These are phyloP conservation scores for Enteromius afrohamiltoni DNA, from an alignment of 2,797 vertebrate species.

Conservation along the genomic window DNA sequence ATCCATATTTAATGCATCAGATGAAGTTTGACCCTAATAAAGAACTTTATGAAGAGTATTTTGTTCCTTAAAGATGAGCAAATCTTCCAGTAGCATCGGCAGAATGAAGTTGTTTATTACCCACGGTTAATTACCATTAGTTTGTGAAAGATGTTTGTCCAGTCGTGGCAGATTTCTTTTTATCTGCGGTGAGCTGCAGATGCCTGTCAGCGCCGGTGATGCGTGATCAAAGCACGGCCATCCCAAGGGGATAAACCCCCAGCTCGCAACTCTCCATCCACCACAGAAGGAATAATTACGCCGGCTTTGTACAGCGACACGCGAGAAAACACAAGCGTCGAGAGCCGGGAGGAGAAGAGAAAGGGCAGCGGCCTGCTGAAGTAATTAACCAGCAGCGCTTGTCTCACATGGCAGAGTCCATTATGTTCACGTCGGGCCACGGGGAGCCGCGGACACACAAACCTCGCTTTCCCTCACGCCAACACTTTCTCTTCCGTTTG, in stretches of 20 bases:
- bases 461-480: slow-evolving; percentile 10
- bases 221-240: slow-evolving; percentile 73
- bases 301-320: slow-evolving; percentile 43
- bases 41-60: background rate
- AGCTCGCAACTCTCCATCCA: slow-evolving; percentile 58
- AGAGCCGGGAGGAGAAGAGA: slow-evolving; percentile 71
- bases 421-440: slow-evolving; percentile 80
- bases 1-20: background rate
- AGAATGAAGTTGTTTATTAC: slow-evolving; percentile 6
- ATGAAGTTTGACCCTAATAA: background rate
- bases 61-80: background rate
- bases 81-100: background rate
- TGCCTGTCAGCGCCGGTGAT: slow-evolving; percentile 67
- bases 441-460: slow-evolving; percentile 60
- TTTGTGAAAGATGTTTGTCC: slow-evolving; percentile 23
- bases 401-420: slow-evolving; percentile 82
- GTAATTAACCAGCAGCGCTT: slow-evolving; percentile 79
- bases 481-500: slow-evolving; percentile 3
- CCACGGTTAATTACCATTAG: slow-evolving; percentile 12
- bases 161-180: slow-evolving; percentile 58
- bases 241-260: slow-evolving; percentile 63
- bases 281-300: slow-evolving; percentile 54
- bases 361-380: slow-evolving; percentile 77
- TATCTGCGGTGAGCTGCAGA: slow-evolving; percentile 70
- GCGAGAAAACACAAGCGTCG: slow-evolving; percentile 27